Evolutionary conservation across 2,888 invertebrate genomes (phyloP).

Genomic region (Epirrhoe tristata): DNA sequence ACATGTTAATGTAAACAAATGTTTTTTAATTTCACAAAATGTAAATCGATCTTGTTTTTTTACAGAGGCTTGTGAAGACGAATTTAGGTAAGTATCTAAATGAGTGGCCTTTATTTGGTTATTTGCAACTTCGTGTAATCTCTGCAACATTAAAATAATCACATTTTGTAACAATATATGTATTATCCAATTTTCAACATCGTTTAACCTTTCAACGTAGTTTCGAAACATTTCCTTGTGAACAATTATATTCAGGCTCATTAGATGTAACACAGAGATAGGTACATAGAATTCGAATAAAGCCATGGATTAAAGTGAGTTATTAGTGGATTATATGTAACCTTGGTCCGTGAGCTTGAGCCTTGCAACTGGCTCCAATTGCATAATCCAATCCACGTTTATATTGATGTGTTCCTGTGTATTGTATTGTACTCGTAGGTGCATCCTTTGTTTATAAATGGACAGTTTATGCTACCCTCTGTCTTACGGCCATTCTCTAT

Average conservation of each 20-base stretch:
- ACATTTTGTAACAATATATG: conserved; percentile 19
- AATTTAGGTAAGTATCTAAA: conserved; percentile 6
- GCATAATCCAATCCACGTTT: conserved; percentile 50
- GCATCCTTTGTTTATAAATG: conserved; percentile 21
- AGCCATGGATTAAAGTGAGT: conserved; percentile 3
- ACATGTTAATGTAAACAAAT: background rate
- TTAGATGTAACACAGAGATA: background rate
- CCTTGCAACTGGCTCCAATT: conserved; percentile 34
- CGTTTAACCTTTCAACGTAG: conserved; percentile 23
- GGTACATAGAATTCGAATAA: conserved; percentile 2
- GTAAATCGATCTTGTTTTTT: background rate
- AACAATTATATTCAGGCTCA: background rate
- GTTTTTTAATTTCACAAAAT: background rate
- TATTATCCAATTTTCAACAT: conserved; percentile 23
- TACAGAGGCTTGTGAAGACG: background rate
- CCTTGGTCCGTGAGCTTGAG: conserved; percentile 28
- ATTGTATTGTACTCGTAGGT: no score
- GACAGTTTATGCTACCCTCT: background rate
- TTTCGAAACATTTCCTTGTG: conserved; percentile 23
- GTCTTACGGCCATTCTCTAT: background rate
- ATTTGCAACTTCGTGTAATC: conserved; percentile 16
- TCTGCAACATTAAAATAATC: conserved; percentile 16
- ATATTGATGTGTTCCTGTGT: conserved; percentile 59
- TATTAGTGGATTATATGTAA: conserved; percentile 20
- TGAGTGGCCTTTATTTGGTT: background rate